Percentiles rank a stretch among this genome's conserved stretches.
phyloP scores from a whole-genome alignment of 2,888 invertebrate species.

The Elgonia sp. region DNA sequence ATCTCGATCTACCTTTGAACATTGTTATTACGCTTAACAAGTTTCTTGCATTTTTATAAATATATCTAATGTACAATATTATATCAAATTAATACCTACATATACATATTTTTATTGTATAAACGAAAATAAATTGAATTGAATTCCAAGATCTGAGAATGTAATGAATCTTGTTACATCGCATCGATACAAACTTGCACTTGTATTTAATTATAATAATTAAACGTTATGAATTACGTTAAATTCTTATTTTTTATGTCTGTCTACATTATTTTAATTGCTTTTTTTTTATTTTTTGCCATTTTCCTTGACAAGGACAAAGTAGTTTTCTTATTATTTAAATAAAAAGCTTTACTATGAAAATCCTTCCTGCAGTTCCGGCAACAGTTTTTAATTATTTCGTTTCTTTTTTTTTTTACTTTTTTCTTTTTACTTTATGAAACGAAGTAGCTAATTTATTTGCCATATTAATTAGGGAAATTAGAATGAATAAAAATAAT shows the following conservation, averaged over 20 bases:
- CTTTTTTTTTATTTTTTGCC: not conserved
- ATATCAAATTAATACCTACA: slow-evolving; percentile 45
- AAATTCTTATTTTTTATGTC: slow-evolving; percentile 60
- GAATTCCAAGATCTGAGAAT: slow-evolving; percentile 50
- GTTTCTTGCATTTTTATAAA: slow-evolving; percentile 66
- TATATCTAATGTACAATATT: slow-evolving; percentile 48
- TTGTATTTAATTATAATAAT: slow-evolving; percentile 71
- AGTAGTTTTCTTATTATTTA: too few relatives aligned
- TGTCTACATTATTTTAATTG: slow-evolving; percentile 14
- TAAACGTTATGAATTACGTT: slow-evolving; percentile 67
- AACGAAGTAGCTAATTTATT: slow-evolving; percentile 1
- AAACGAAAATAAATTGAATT: slow-evolving; percentile 44
- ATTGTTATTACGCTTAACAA: slow-evolving; percentile 64
- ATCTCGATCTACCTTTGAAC: slow-evolving; percentile 46
- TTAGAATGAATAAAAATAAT: not conserved
- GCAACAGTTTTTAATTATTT: too few relatives aligned
- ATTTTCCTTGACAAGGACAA: not conserved
- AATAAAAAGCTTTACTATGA: too few relatives aligned
- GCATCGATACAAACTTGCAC: slow-evolving; percentile 56
- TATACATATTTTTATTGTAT: slow-evolving; percentile 61
- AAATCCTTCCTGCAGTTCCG: too few relatives aligned
- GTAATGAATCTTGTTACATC: slow-evolving; percentile 66
- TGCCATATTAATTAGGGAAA: not conserved
- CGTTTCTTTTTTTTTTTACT: too few relatives aligned
- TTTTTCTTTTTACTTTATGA: not conserved